Evolutionary conservation across 2,888 invertebrate genomes (phyloP), one percentile per base, ranked within the genome.

Genomic region (Girardia tigrina): DNA sequence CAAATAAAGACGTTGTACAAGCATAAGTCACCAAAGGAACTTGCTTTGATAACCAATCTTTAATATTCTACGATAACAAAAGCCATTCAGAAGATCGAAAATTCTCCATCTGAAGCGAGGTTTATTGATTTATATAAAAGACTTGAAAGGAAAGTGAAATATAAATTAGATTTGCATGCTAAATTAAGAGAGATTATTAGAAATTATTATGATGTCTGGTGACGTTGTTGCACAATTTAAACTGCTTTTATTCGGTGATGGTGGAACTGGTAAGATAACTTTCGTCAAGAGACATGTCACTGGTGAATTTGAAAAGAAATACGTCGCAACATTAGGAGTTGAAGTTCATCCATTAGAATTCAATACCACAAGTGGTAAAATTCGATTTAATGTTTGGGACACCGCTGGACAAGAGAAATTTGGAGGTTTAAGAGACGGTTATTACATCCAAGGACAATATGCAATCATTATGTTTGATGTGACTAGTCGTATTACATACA

Each of bases 321-420:
- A 99, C 84, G 97, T 98, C 78, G 98, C 98, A 70, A 98, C 98
- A 42, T 87, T 98, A 75, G 98, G 98, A 80, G 98, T 99, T 16
- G 98, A 99, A 87, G 98, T 99, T 71, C 98, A 99, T 86, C 97
- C 98, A 0, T 86, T 98, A 79, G 90, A 93, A 74, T 99, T 98
- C 86, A 93, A 97, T 86, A 99, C 98, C 77, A 97, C 92, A 85
- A 88, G 98, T 83, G 98, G 98, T 2, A 89, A 92, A 42, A 95
- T 98, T 81, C 88, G 93, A 80, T 99, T 97, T 86, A 99, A 99
- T 83, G 97, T 99, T 0, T 98, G 97, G 97, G 97, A 97, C 83
- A 98, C 97, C 14, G 97, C 97, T 79, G 97, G 97, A n/a, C 97
- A 98, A 84, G 98, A 99, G 85, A 99, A 99, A 84, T 98, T 97